Conservation (phyloP, 2,113 vertebrate species). For the Ammodytes marinus region DNA sequence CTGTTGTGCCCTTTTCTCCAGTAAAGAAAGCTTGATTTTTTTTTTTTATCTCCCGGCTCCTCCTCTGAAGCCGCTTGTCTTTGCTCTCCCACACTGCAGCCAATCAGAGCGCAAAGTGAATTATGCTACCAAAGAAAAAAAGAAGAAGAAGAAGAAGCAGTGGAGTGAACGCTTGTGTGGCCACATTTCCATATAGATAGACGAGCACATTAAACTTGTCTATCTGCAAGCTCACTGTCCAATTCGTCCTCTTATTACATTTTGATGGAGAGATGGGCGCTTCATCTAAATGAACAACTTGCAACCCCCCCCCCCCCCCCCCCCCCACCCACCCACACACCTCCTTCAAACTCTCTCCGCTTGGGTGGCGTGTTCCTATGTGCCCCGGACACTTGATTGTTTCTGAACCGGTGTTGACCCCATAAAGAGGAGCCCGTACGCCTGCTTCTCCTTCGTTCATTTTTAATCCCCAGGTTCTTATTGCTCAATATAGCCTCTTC, state of each 20-base stretch:
- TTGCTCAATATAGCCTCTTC: slow-evolving; percentile 38
- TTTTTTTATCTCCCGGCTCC: slow-evolving; percentile 73
- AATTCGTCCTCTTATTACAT: slow-evolving; percentile 77
- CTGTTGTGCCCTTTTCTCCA: slow-evolving; percentile 70
- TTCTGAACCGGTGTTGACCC: slow-evolving; percentile 70
- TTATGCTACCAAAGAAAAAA: slow-evolving; percentile 54
- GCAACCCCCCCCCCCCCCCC: slow-evolving; percentile 14
- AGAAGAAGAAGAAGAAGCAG: slow-evolving; percentile 48
- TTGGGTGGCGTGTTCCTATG: slow-evolving; percentile 46
- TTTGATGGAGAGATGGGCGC: slow-evolving; percentile 78
- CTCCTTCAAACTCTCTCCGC: not conserved
- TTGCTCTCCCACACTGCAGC: slow-evolving; percentile 48
- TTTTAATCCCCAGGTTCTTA: slow-evolving; percentile 15
- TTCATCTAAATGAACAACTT: slow-evolving; percentile 73
- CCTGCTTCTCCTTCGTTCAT: slow-evolving; percentile 42
- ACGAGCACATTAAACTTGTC: slow-evolving; percentile 81
- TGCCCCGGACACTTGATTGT: slow-evolving; percentile 74
- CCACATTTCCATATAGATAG: slow-evolving; percentile 89
- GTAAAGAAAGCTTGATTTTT: slow-evolving; percentile 50
- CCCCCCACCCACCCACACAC: not conserved
- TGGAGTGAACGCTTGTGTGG: slow-evolving; percentile 40
- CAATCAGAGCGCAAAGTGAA: slow-evolving; percentile 76
- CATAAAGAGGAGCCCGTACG: slow-evolving; percentile 56
- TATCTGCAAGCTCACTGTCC: slow-evolving; percentile 72
- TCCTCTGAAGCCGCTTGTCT: slow-evolving; percentile 60